Base-by-base conservation (phyloP, 1,140 invertebrate genomes). In the Euura lappo region DNA sequence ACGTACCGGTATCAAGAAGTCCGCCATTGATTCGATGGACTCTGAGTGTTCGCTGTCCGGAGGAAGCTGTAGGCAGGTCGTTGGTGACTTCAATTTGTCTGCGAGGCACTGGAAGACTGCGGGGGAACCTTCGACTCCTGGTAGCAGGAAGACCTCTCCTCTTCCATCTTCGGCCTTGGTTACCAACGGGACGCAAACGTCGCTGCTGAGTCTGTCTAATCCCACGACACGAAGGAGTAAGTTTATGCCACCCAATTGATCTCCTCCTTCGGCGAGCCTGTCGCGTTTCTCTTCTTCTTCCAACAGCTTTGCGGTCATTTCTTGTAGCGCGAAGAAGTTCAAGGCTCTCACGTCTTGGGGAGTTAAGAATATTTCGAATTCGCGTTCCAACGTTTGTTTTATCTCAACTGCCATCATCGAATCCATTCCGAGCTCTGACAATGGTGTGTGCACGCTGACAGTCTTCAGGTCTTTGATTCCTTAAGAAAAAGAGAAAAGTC, bases 351-450 rank as follows among this genome's bases (percentile, higher is more conserved):
- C 92, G 76, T 95, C 93, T 75, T 93, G 91, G 70, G 93, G 90
- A 0, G 92, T 91, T 4, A 95, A 80, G 68, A 91, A 90, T 10
- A 95, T 81, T 76, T 94, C 93, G 80, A 91, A 94, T 75, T 94
- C 92, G 71, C 93, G 84, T 81, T 95, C 94, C 1, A 96, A 80
- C 0, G 91, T 91, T 79, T 95, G 93, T 79, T 94, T 94, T 60
- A 96, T 93, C 84, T 96, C 94, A 0, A 95, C 92, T 13, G 91
- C 92, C 93, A 95, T 95, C 84, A 95, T 90, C 0, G 93, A 95
- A 78, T 96, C 94, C 86, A 96, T 91, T 43, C 95, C 95, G 3
- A 96, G 86, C 79, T 96, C 94, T 13, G 91, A 91, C 5, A 96
- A 84, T 1, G 90, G 91, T 0, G 90, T 89, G 72, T 92, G 89